Evolutionary conservation across 2,888 invertebrate species (phyloP).

Genomic region (Eustalomyia histrio): DNA sequence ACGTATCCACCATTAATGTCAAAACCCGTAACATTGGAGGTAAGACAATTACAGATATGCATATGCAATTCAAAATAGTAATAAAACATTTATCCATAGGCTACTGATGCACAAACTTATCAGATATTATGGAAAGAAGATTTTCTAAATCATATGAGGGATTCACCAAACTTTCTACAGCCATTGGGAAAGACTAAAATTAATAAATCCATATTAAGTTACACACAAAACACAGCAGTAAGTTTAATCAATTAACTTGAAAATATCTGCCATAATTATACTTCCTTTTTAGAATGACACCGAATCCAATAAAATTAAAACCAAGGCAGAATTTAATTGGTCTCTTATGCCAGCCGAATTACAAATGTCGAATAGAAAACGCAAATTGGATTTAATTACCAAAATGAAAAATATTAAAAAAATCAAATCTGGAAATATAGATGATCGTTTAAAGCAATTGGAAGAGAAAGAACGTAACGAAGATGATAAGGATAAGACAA

Average conservation of each 20-base stretch:
- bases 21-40: constrained; percentile 81
- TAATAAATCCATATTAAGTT: constrained; percentile 65
- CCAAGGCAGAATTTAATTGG: constrained; percentile 80
- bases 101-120: constrained; percentile 84
- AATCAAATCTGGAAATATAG: constrained; percentile 71
- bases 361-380: constrained; percentile 71
- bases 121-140: constrained; percentile 86
- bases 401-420: constrained; percentile 68
- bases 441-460: constrained; percentile 82
- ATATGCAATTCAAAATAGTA: background rate
- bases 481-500: constrained; percentile 82
- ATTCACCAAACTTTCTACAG: constrained; percentile 81
- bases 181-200: constrained; percentile 66
- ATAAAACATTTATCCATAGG: constrained; percentile 66
- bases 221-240: constrained; percentile 72
- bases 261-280: too few species aligned
- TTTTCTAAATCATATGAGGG: constrained; percentile 85
- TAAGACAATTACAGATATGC: constrained; percentile 59
- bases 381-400: constrained; percentile 64
- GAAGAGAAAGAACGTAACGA: constrained; percentile 83
- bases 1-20: constrained; percentile 83
- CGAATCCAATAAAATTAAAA: constrained; percentile 72
- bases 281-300: constrained; percentile 69
- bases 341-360: constrained; percentile 84
- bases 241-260: constrained; percentile 5